Evolutionary conservation across 2,888 invertebrate species (phyloP).

Genomic region (Drosophila siamana): DNA sequence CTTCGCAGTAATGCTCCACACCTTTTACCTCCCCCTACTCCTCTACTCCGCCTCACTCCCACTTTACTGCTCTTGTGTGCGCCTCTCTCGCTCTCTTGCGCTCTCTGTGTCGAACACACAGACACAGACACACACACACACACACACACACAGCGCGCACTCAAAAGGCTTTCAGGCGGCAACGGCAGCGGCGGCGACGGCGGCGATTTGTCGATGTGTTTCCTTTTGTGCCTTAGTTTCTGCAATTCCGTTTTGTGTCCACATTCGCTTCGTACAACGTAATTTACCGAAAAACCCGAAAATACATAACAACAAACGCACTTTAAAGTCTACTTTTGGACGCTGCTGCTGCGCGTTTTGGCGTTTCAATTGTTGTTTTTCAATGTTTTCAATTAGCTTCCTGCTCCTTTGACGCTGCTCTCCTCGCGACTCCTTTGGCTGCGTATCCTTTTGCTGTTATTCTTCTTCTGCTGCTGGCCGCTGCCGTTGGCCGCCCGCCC

Average conservation of each 20-base stretch:
- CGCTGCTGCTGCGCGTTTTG: slow-evolving; percentile 8
- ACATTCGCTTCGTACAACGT: slow-evolving; percentile 59
- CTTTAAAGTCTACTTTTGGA: slow-evolving; percentile 39
- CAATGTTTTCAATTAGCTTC: slow-evolving; percentile 18
- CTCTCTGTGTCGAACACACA: slow-evolving; percentile 1
- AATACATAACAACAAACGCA: slow-evolving; percentile 40
- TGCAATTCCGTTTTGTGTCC: slow-evolving; percentile 60
- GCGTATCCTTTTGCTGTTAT: slow-evolving; percentile 30
- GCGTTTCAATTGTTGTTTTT: no score
- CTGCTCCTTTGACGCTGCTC: slow-evolving; percentile 5
- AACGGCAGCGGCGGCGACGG: slow-evolving; percentile 63
- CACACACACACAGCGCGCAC: slow-evolving; percentile 14
- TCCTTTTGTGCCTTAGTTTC: slow-evolving; percentile 53
- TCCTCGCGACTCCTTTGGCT: slow-evolving; percentile 9
- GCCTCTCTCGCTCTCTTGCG: slow-evolving; percentile 16
- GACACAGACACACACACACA: slow-evolving; percentile 8
- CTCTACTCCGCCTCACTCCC: slow-evolving; percentile 27
- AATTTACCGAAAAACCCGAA: slow-evolving; percentile 57
- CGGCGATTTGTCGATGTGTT: slow-evolving; percentile 48
- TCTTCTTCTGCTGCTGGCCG: slow-evolving; percentile 50
- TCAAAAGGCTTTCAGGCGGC: slow-evolving; percentile 58
- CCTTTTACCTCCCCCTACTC: slow-evolving; percentile 31
- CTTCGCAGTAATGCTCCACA: slow-evolving; percentile 34
- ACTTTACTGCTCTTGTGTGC: slow-evolving; percentile 3
- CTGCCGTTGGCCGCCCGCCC: slow-evolving; percentile 67